These are phyloP conservation scores for Malurus leucopterus DNA, from an alignment of 2,797 vertebrate genomes.

Conservation along the genomic window DNA sequence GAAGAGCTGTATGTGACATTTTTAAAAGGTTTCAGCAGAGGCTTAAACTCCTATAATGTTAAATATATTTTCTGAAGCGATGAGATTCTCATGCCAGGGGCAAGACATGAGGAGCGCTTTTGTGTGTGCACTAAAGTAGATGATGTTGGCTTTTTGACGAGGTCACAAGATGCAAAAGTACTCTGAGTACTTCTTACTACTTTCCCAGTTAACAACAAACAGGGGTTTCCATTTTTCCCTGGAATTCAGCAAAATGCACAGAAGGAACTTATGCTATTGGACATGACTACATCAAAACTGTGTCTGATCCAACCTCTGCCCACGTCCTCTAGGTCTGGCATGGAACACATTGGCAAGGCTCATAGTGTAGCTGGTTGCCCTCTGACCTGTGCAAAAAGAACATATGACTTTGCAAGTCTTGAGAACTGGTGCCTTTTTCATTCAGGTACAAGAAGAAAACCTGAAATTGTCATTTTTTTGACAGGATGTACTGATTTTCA, in stretches of 20 bases:
- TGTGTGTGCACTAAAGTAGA: neutral
- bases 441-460: neutral
- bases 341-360: neutral
- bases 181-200: neutral
- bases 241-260: neutral
- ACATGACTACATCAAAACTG: neutral
- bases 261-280: neutral
- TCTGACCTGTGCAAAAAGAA: neutral
- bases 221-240: neutral
- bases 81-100: neutral
- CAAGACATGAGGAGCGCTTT: neutral
- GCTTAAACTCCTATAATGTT: constrained; percentile 24
- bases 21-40: constrained; percentile 23
- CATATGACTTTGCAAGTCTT: neutral
- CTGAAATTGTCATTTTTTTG: constrained; percentile 17
- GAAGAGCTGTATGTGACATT: neutral
- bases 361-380: neutral
- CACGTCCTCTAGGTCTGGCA: accelerated
- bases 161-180: neutral
- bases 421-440: neutral
- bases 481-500: constrained; percentile 10
- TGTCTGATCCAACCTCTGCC: neutral
- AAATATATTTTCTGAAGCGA: neutral
- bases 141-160: neutral
- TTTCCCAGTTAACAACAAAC: neutral